Evolutionary conservation across 2,797 vertebrate genomes (phyloP).

Genomic region (Spinibarbus caldwelli): DNA sequence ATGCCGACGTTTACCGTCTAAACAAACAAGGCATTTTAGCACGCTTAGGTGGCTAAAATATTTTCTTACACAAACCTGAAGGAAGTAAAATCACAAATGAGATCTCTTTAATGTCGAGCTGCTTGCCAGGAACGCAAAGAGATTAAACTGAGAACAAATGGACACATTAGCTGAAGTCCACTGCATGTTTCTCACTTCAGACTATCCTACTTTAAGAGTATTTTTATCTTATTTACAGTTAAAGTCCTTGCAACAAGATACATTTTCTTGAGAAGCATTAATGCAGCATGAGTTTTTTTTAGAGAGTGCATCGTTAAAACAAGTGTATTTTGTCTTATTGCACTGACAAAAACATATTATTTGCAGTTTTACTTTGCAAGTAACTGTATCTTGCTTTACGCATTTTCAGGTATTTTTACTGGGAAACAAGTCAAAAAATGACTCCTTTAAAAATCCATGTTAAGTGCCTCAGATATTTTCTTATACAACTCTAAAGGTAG

Average conservation of each 20-base stretch:
- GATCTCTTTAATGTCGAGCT: background rate
- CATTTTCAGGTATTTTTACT: background rate
- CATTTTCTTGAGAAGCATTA: background rate
- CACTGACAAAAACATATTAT: background rate
- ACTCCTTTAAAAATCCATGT: background rate
- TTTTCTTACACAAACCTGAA: background rate
- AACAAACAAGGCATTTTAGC: background rate
- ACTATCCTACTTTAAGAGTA: background rate
- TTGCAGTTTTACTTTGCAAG: background rate
- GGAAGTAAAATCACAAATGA: background rate
- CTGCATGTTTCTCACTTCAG: background rate
- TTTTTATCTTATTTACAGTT: background rate
- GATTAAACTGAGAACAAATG: background rate
- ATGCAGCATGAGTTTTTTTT: too few relatives aligned
- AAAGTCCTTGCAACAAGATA: background rate
- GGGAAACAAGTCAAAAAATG: background rate
- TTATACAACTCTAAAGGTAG: too few relatives aligned
- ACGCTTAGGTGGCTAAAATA: too few relatives aligned
- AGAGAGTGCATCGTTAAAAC: background rate
- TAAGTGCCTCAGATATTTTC: too few relatives aligned
- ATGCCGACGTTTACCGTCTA: background rate
- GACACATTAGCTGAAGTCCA: background rate
- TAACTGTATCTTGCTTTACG: background rate
- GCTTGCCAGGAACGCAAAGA: background rate
- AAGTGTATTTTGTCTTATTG: background rate